Conservation (phyloP, 1,140 invertebrate genomes). For the Drosophila ercepeae region DNA sequence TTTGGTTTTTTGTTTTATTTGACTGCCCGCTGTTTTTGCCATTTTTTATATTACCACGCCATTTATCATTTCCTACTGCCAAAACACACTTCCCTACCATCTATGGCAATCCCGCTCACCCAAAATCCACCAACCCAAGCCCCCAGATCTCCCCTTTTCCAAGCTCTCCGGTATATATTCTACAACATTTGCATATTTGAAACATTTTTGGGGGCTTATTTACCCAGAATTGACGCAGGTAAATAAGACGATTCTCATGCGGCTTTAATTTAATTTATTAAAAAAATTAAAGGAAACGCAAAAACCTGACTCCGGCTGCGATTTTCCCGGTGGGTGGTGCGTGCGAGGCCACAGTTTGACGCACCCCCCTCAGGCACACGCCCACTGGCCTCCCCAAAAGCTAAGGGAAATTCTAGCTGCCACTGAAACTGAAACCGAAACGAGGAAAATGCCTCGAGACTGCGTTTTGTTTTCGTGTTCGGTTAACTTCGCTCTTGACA, state of each 20-base stretch:
- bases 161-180: conserved; percentile 9
- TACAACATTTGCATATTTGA: conserved; percentile 55
- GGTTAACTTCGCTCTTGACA: conserved; percentile 74
- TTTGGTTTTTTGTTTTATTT: conserved; percentile 54
- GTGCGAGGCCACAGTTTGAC: conserved; percentile 53
- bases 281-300: conserved; percentile 40
- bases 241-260: conserved; percentile 75
- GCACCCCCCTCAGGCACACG: conserved; percentile 40
- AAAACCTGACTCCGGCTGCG: conserved; percentile 34
- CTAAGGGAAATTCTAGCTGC: conserved; percentile 53
- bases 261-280: conserved; percentile 82
- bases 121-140: not conserved
- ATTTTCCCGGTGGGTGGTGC: conserved; percentile 50
- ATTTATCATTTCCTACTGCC: conserved; percentile 78
- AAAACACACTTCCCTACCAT: conserved; percentile 54
- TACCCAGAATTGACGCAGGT: conserved; percentile 47
- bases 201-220: conserved; percentile 57
- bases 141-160: conserved; percentile 14
- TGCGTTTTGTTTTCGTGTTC: conserved; percentile 79
- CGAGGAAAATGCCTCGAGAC: conserved; percentile 55
- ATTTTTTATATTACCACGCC: conserved; percentile 83
- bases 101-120: conserved; percentile 11
- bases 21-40: conserved; percentile 76
- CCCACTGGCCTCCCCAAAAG: conserved; percentile 18
- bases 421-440: conserved; percentile 52